These are phyloP conservation scores for Trachemys scripta DNA, from an alignment of 2,113 vertebrate genomes.

Conservation along the genomic window DNA sequence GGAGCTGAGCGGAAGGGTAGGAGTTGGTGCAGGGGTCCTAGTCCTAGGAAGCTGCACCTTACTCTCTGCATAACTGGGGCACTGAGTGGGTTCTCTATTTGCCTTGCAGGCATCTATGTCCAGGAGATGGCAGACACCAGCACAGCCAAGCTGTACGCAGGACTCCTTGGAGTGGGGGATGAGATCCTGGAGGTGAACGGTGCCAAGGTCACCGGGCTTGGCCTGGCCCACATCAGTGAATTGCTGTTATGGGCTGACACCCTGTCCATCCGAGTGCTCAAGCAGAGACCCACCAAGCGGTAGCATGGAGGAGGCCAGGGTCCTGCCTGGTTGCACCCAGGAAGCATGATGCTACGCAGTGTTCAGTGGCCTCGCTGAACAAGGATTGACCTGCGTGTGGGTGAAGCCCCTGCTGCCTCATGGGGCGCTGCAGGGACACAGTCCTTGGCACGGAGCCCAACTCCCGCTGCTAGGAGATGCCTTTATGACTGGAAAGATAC, in stretches of 20 bases:
- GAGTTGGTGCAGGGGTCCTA: neutral
- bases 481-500: neutral
- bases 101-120: conserved; percentile 88
- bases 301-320: conserved; percentile 46
- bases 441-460: neutral
- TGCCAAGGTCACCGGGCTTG: conserved; percentile 86
- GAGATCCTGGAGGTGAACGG: conserved; percentile 95
- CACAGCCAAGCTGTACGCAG: conserved; percentile 88
- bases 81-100: fast-evolving
- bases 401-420: neutral
- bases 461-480: neutral
- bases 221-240: conserved; percentile 83
- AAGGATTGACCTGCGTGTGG: neutral
- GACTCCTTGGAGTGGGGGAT: conserved; percentile 90
- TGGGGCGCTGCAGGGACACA: neutral
- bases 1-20: neutral
- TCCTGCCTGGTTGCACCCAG: fast-evolving
- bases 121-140: conserved; percentile 87
- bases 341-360: fast-evolving
- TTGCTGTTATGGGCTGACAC: conserved; percentile 85
- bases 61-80: neutral
- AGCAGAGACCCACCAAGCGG: conserved; percentile 82
- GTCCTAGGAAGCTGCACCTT: neutral
- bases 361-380: neutral
- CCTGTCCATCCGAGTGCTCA: conserved; percentile 87